phyloP scores from a whole-genome alignment of 2,888 invertebrate genomes.

The Drosophila demipolita region DNA sequence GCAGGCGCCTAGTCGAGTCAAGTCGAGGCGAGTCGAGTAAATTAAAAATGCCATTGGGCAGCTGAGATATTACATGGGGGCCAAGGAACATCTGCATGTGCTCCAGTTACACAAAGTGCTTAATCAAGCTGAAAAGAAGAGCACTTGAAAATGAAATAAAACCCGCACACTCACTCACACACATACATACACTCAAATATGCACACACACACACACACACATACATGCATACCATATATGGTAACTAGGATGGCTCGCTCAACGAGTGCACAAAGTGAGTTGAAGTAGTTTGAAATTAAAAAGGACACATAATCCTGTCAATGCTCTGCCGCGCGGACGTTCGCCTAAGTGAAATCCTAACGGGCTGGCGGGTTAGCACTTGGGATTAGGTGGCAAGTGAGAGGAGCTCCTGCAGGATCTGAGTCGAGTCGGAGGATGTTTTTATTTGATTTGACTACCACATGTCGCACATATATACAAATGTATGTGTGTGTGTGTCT shows the following conservation, averaged over 20 bases:
- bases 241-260: constrained; percentile 23
- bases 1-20: constrained; percentile 18
- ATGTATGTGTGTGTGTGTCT: not conserved
- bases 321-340: constrained; percentile 49
- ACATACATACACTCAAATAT: constrained; percentile 4
- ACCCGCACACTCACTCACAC: constrained; percentile 8
- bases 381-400: constrained; percentile 59
- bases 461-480: constrained; percentile 12
- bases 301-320: constrained; percentile 77
- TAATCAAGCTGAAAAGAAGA: constrained; percentile 78
- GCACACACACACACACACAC: constrained; percentile 14
- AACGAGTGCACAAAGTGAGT: constrained; percentile 71
- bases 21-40: constrained; percentile 32
- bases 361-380: constrained; percentile 37
- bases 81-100: constrained; percentile 65
- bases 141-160: constrained; percentile 57
- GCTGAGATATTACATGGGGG: constrained; percentile 34
- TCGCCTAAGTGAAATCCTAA: constrained; percentile 63
- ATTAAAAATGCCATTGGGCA: constrained; percentile 76
- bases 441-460: constrained; percentile 71
- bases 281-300: constrained; percentile 80
- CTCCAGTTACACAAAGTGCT: constrained; percentile 81
- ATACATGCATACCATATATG: constrained; percentile 12
- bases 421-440: constrained; percentile 36
- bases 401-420: constrained; percentile 6